These are phyloP conservation scores for Papilio elwesi DNA, from an alignment of 2,888 invertebrate species.

Conservation along the genomic window DNA sequence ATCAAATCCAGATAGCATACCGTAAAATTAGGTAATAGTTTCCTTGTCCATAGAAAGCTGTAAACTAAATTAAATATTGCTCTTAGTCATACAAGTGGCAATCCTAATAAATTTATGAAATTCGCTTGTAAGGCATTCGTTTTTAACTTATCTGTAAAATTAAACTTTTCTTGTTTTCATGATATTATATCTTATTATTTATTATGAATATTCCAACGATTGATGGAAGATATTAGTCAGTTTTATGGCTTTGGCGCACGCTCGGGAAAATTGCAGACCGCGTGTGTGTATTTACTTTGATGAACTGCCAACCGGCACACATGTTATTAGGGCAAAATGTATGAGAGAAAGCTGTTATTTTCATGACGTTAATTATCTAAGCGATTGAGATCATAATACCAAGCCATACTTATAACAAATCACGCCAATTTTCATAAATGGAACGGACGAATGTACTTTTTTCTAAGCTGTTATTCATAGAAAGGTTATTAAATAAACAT, in stretches of 20 bases:
- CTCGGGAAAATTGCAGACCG: constrained; percentile 29
- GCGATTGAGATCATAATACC: constrained; percentile 17
- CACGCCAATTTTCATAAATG: background rate
- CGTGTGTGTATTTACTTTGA: constrained; percentile 19
- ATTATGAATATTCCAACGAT: constrained; percentile 4
- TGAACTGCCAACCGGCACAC: constrained; percentile 25
- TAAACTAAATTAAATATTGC: too few species aligned
- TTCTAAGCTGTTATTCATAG: background rate
- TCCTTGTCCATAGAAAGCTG: too few species aligned
- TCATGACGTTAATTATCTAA: constrained; percentile 26
- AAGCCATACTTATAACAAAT: background rate
- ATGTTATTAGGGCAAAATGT: constrained; percentile 26
- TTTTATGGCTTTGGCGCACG: constrained; percentile 30
- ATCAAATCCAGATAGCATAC: too few species aligned
- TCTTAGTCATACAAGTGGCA: too few species aligned
- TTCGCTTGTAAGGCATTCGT: too few species aligned
- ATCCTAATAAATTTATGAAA: too few species aligned
- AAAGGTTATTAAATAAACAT: background rate
- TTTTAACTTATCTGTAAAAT: background rate
- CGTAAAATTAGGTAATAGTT: too few species aligned
- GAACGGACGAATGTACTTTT: background rate
- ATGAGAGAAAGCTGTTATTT: constrained; percentile 28
- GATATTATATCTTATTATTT: background rate
- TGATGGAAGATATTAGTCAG: background rate
- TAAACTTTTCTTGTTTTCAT: background rate